Evolutionary conservation across 2,888 invertebrate genomes (phyloP), one percentile per base, ranked within the genome.

Genomic region (Macaria notata): DNA sequence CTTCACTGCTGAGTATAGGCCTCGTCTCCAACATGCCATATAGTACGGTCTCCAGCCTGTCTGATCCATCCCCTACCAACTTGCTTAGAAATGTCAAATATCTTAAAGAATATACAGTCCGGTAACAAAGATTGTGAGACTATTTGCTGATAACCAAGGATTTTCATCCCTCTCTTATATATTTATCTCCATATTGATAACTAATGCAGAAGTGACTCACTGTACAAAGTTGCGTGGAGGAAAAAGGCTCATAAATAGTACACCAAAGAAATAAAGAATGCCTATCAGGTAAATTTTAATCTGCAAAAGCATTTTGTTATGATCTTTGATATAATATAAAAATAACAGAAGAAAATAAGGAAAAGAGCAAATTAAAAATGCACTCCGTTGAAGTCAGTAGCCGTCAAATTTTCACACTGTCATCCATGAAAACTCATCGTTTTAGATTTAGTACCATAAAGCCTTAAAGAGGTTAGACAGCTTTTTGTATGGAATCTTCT

Each of bases 191-290:
- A 33, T n/a, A n/a, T n/a, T n/a, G 33, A 36, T 6, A 36, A n/a
- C 41, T n/a, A 9, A 41, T 31, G 9, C 3, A 48, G n/a, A 7
- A 31, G 30, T 58, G 55, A 77, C 83, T 70, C 66, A 88, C 90
- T 79, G 80, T 33, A 79, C 75, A 69, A 75, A 90, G 71, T 91
- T 90, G 63, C 91, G 76, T 0, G 90, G 89, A 42, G 90, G 86
- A 76, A 84, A 91, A 57, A 84, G 68, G 53, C 82, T 45, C 77
- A 88, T 84, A 69, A 85, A 91, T 3, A 86, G 61, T 53, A 70
- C 76, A 52, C 90, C 90, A 49, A 85, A 78, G 43, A 85, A 71
- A 63, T 89, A 91, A 60, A 86, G 58, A 45, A 79, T 57, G 9
- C 71, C 72, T 63, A 88, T 76, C 61, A 88, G 77, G 72, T 84